Base-by-base conservation (phyloP, 2,797 vertebrate species). In the Sebastes baramenuke region DNA sequence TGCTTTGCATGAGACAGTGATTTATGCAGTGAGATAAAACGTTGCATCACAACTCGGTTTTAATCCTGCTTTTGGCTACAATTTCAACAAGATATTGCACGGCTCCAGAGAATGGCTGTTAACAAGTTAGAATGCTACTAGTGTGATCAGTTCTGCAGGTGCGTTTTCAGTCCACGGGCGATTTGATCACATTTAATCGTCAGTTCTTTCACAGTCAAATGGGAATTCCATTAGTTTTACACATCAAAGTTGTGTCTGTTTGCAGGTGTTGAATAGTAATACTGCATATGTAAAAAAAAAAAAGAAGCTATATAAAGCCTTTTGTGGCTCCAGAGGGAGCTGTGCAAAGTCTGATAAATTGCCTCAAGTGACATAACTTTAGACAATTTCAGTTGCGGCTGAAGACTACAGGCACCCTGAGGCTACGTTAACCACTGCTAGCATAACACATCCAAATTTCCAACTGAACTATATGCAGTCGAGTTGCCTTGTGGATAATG, bases 1-100 rank as follows among this genome's bases (percentile, higher is more conserved):
- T 70, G 75, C 82, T 79, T 66, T 67, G 36, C 52, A 52, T 58
- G 29, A 29, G 38, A 81, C 49, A 71, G 61, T 42, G 70, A 87
- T 80, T 75, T 64, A 78, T 61, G 49, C 14, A 58, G 52, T 14
- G 54, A 3, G 20, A 80, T 68, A 72, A 80, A 88, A 74, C 20
- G 8, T 13, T 67, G 71, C 49, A 61, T 27, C 25, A 80, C 20
- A 67, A 70, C n/a, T 64, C 4, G 1, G 24, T 58, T 72, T 72
- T 22, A 72, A 56, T 78, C 62, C 10, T 30, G 27, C 42, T 67
- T 75, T 79, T 36, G 20, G 22, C 10, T 16, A 59, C 7, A 34
- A 36, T 6, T 38, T 34, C 29, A 20, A 11, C 11, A 66, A 61
- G 49, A 18, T 29, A 75, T 29, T 24, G 14, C 32, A 70, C 1